These are phyloP conservation scores for Macrocentrus cingulum DNA, from an alignment of 1,140 invertebrate species.

Conservation along the genomic window DNA sequence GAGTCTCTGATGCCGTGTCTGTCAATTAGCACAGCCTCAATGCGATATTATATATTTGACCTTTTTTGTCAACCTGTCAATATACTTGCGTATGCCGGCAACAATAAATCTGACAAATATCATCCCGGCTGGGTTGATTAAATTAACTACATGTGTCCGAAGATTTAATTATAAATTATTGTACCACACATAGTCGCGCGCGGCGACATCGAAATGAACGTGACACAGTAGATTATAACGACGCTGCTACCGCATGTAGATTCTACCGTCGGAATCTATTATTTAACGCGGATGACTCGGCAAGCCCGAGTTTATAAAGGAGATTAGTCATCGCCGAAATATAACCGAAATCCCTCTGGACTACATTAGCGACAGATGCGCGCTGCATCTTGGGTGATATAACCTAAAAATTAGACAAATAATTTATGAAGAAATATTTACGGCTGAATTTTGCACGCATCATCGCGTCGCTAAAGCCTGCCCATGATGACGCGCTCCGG, in stretches of 20 bases:
- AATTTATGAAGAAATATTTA: slow-evolving; percentile 25
- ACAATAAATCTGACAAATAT: slow-evolving; percentile 5
- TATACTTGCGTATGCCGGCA: too few relatives aligned
- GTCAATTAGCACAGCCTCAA: too few relatives aligned
- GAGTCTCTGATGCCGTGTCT: too few relatives aligned
- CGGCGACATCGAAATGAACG: too few relatives aligned
- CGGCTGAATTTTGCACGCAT: slow-evolving; percentile 6
- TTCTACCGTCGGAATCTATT: not conserved
- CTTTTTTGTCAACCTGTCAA: too few relatives aligned
- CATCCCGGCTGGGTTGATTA: not conserved
- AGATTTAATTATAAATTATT: slow-evolving; percentile 7
- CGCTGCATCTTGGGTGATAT: slow-evolving; percentile 34
- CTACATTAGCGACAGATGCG: slow-evolving; percentile 39
- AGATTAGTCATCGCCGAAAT: slow-evolving; percentile 4
- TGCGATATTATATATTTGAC: too few relatives aligned
- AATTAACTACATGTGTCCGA: not conserved
- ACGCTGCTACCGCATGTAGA: not conserved
- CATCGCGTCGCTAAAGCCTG: not conserved
- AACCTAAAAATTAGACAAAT: slow-evolving; percentile 33
- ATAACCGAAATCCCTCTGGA: slow-evolving; percentile 5
- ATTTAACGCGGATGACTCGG: not conserved
- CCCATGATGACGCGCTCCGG: slow-evolving; percentile 21
- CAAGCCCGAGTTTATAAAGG: not conserved
- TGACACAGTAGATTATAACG: too few relatives aligned
- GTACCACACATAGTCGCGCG: not conserved